Conservation (phyloP, 2,888 invertebrate species). For the Sinohyriopsis cumingii region DNA sequence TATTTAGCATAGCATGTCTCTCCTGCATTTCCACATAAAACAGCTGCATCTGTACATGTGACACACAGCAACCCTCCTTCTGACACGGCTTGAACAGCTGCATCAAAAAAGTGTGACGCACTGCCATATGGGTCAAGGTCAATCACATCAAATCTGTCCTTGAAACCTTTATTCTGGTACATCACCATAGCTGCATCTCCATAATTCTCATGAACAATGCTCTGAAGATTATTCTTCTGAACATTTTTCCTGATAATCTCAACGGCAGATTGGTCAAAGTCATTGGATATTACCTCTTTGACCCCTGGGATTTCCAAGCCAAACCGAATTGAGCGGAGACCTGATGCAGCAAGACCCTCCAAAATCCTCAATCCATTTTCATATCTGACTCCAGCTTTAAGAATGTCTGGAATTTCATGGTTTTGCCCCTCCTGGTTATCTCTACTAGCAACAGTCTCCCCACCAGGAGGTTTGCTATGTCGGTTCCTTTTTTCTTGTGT, state of each 20-base stretch:
- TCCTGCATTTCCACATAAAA: conserved; percentile 94
- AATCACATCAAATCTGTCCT: conserved; percentile 86
- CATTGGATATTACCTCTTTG: conserved; percentile 86
- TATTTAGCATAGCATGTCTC: conserved; percentile 96
- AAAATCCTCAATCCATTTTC: conserved; percentile 77
- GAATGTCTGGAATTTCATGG: conserved; percentile 2
- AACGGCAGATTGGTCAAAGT: conserved; percentile 88
- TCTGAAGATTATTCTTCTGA: conserved; percentile 81
- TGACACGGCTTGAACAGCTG: conserved; percentile 66
- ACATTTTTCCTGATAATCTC: conserved; percentile 88
- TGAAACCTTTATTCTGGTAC: conserved; percentile 76
- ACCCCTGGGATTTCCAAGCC: conserved; percentile 93
- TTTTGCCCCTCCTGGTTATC: conserved; percentile 4
- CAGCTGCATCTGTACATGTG: conserved; percentile 96
- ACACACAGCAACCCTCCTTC: conserved; percentile 88
- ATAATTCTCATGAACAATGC: conserved; percentile 83
- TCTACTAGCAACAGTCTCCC: conserved; percentile 3
- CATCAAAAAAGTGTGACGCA: conserved; percentile 87
- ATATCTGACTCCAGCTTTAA: conserved; percentile 50
- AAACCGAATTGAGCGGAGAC: conserved; percentile 94
- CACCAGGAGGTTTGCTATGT: conserved; percentile 10
- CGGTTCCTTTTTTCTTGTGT: conserved; percentile 15
- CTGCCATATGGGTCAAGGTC: conserved; percentile 99
- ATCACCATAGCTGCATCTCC: conserved; percentile 83
- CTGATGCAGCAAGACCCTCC: conserved; percentile 96